Conservation (phyloP, 37 sponge, comb jelly and placozoan genomes). For the Mnemiopsis leidyi region DNA sequence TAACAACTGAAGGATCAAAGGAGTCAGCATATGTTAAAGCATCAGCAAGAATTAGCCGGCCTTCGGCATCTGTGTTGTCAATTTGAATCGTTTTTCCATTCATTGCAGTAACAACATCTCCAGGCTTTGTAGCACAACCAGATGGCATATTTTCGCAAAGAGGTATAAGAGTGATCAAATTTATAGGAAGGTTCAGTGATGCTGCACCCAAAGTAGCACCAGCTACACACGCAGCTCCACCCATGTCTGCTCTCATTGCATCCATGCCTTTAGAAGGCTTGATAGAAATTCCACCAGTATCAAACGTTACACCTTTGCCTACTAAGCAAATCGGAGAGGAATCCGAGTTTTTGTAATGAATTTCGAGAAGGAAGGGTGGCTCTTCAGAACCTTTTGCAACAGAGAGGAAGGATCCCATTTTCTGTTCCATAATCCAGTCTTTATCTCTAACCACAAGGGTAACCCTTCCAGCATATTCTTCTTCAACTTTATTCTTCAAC, state of each 20-base stretch:
- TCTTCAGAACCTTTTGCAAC: constrained; percentile 87
- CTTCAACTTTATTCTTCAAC: constrained; percentile 51
- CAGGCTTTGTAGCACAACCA: constrained; percentile 84
- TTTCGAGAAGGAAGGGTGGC: constrained; percentile 80
- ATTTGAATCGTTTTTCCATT: constrained; percentile 91
- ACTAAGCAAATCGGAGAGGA: constrained; percentile 72
- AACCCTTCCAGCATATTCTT: neutral
- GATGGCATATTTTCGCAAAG: constrained; percentile 98
- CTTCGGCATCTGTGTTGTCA: constrained; percentile 98
- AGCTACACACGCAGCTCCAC: constrained; percentile 86
- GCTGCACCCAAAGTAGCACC: constrained; percentile 73
- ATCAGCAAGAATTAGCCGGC: constrained; percentile 89
- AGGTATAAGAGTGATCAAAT: constrained; percentile 77
- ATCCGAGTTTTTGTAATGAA: constrained; percentile 72
- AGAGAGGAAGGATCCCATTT: constrained; percentile 84
- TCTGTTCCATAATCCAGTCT: constrained; percentile 79
- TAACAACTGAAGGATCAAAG: constrained; percentile 76
- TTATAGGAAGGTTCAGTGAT: constrained; percentile 69
- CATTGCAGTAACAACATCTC: constrained; percentile 92
- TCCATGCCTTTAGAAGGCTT: constrained; percentile 90
- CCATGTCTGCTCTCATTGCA: constrained; percentile 92
- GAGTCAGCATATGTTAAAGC: constrained; percentile 82
- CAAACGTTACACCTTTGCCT: constrained; percentile 97
- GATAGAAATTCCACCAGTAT: constrained; percentile 92
- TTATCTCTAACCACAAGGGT: constrained; percentile 15